These are phyloP conservation scores for Penelope pileata DNA, from an alignment of 2,113 vertebrate genomes.

Conservation along the genomic window DNA sequence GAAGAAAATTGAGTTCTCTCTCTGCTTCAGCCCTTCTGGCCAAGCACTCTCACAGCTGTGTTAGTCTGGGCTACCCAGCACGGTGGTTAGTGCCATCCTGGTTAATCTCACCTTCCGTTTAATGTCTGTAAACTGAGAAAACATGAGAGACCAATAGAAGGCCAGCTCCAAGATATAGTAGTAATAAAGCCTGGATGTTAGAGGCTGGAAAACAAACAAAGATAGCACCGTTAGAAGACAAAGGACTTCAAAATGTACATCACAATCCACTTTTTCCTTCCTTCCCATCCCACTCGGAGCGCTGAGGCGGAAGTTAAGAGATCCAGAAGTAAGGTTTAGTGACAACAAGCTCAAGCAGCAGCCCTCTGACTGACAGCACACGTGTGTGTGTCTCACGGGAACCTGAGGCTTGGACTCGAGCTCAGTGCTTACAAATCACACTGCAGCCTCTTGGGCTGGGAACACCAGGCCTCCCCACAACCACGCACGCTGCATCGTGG, in stretches of 20 bases:
- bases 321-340: background rate
- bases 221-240: constrained; percentile 25
- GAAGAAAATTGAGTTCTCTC: background rate
- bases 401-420: background rate
- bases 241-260: background rate
- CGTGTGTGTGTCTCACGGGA: background rate
- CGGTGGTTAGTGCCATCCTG: background rate
- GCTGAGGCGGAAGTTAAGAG: background rate
- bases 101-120: constrained; percentile 91
- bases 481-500: background rate
- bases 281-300: background rate
- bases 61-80: background rate
- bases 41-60: background rate
- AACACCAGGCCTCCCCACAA: background rate
- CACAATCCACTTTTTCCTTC: background rate
- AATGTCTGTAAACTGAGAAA: constrained; percentile 98
- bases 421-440: background rate
- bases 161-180: constrained; percentile 93
- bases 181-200: constrained; percentile 87
- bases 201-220: constrained; percentile 79
- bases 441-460: background rate
- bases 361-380: background rate
- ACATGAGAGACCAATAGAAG: constrained; percentile 98
- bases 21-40: background rate
- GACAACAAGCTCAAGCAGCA: background rate